Evolutionary conservation across 2,113 vertebrate species (phyloP), one percentile per base, ranked within the genome.

Genomic region (Engystomops pustulosus): DNA sequence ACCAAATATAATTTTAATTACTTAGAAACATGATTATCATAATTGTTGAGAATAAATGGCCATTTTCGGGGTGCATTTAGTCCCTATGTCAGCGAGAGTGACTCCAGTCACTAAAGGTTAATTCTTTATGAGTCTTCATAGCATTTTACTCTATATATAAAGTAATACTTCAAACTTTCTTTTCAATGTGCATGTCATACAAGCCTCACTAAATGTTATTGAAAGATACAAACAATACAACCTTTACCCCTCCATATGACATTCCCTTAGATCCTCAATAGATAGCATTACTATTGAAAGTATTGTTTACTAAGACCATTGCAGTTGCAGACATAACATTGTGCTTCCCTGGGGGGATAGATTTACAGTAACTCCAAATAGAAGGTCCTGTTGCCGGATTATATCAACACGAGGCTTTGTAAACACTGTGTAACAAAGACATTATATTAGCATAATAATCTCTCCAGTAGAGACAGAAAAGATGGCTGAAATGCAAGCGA

Each of bases 401-500:
- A 76, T 76, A 76, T 30, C 49, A 76, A 76, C 30, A 30, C 15
- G 10, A 36, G 15, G 55, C 25, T 79, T 79, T 62, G 77, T 79
- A 65, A 45, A 67, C 77, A 79, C 36, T 30, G 12, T 11, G 23
- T 27, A 67, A 41, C 58, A 79, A 58, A 32, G 36, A 47, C 53
- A 30, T 32, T 8, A 38, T 80, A 65, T 65, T 30, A 32, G 79
- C 79, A 34, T 49, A 47, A 36, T 83, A 60, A 34, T 30, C 34
- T 60, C 71, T 75, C 11, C 51, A 60, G 53, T 12, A 74, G 68
- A 71, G 12, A 45, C 23, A 45, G 41, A 72, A 17, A 30, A 20
- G n/a, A 44, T n/a, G 30, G 17, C 27, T 78, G 49, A 41, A 60
- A 58, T 51, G 23, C 2, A 36, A 53, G 47, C 55, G 53, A 60